Evolutionary conservation across 2,113 vertebrate genomes (phyloP).

Genomic region (Oncorhynchus keta): DNA sequence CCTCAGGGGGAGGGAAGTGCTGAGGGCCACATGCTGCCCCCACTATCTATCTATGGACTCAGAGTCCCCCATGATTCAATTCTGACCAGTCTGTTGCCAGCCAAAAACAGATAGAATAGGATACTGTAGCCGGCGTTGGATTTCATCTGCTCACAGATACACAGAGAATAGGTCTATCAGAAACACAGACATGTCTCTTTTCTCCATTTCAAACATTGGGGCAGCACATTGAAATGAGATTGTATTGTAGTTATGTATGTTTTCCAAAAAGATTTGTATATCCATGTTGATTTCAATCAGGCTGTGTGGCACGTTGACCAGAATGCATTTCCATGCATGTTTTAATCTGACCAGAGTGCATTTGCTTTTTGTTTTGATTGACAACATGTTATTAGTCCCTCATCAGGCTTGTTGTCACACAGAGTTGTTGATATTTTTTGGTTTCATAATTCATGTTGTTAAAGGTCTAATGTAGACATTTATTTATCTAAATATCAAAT

Average conservation of each 20-base stretch:
- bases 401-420: slow-evolving; percentile 13
- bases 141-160: neutral
- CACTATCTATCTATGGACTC: neutral
- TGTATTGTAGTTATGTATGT: slow-evolving; percentile 22
- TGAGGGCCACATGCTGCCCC: slow-evolving; percentile 76
- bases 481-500: too few species aligned
- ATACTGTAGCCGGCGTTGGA: neutral
- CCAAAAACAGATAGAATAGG: neutral
- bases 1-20: slow-evolving; percentile 81
- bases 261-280: slow-evolving; percentile 18
- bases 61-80: slow-evolving; percentile 3
- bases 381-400: slow-evolving; percentile 26
- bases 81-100: neutral
- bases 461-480: too few species aligned
- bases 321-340: slow-evolving; percentile 27
- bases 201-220: neutral
- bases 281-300: slow-evolving; percentile 21
- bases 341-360: slow-evolving; percentile 25
- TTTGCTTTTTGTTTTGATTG: slow-evolving; percentile 14
- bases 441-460: slow-evolving; percentile 21
- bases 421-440: slow-evolving; percentile 21
- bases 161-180: neutral
- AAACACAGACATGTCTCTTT: neutral
- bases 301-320: neutral
- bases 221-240: neutral